Evolutionary conservation across 2,888 invertebrate species (phyloP).

Genomic region (Girardia tigrina): DNA sequence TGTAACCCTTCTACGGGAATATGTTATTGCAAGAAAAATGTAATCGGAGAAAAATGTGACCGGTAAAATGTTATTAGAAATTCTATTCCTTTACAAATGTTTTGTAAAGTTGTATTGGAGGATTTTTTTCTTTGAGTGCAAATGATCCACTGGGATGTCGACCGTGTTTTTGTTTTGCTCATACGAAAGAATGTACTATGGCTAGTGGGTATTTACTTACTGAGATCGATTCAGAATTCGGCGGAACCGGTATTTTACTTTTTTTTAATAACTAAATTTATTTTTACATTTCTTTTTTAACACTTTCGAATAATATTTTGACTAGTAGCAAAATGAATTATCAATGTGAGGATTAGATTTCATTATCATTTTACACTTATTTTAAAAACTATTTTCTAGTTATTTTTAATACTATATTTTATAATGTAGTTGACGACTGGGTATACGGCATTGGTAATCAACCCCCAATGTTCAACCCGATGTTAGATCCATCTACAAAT

Average conservation of each 20-base stretch:
- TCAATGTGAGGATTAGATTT: no score
- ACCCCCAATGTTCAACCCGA: neutral
- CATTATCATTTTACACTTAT: no score
- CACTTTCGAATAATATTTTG: no score
- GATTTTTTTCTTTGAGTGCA: constrained; percentile 66
- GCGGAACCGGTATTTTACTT: neutral
- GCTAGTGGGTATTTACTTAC: neutral
- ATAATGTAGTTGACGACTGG: neutral
- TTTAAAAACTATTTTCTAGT: no score
- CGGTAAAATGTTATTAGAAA: neutral
- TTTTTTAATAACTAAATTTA: no score
- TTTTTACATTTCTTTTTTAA: no score
- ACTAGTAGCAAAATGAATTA: no score
- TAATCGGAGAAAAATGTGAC: constrained; percentile 24
- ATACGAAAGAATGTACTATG: constrained; percentile 14
- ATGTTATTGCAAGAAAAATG: constrained; percentile 27
- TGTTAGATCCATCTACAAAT: neutral
- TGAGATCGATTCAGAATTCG: constrained; percentile 14
- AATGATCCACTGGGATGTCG: constrained; percentile 86
- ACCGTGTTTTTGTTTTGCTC: constrained; percentile 78
- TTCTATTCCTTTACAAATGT: neutral
- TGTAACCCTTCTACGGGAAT: constrained; percentile 9
- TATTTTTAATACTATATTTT: neutral
- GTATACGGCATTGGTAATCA: neutral
- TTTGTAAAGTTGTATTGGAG: neutral